phyloP scores from a whole-genome alignment of 2,888 invertebrate genomes.

The Tenthredo mesomela region DNA sequence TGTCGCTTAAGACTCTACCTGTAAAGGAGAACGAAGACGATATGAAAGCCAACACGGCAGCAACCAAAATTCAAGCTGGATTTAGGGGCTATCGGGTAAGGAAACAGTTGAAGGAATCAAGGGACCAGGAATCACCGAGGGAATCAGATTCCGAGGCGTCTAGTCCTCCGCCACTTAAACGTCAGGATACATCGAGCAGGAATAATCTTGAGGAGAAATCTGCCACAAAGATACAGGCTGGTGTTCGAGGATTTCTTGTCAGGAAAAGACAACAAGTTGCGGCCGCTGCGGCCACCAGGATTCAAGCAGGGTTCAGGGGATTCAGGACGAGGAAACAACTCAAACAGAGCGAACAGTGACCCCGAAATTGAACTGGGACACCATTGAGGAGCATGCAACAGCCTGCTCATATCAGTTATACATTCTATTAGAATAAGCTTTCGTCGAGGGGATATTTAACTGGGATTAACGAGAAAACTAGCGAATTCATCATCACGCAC shows the following conservation, averaged over 20 bases:
- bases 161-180: slow-evolving; percentile 55
- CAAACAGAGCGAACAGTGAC: slow-evolving; percentile 69
- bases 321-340: slow-evolving; percentile 79
- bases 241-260: slow-evolving; percentile 85
- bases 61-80: slow-evolving; percentile 81
- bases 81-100: slow-evolving; percentile 80
- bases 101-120: slow-evolving; percentile 75
- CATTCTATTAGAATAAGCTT: slow-evolving; percentile 38
- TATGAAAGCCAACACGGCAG: slow-evolving; percentile 75
- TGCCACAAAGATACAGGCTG: slow-evolving; percentile 85
- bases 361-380: background rate
- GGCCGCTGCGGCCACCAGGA: slow-evolving; percentile 79
- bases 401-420: slow-evolving; percentile 13
- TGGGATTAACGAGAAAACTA: background rate
- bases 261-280: slow-evolving; percentile 78
- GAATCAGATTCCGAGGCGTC: slow-evolving; percentile 39
- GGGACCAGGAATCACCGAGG: slow-evolving; percentile 44
- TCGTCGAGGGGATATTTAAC: background rate
- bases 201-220: slow-evolving; percentile 69
- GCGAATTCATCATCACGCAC: background rate
- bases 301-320: slow-evolving; percentile 85
- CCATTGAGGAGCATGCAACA: background rate
- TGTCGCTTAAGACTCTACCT: slow-evolving; percentile 51
- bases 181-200: slow-evolving; percentile 56
- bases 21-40: slow-evolving; percentile 53